Conservation (phyloP, 2,888 invertebrate genomes). For the Boloria selene region DNA sequence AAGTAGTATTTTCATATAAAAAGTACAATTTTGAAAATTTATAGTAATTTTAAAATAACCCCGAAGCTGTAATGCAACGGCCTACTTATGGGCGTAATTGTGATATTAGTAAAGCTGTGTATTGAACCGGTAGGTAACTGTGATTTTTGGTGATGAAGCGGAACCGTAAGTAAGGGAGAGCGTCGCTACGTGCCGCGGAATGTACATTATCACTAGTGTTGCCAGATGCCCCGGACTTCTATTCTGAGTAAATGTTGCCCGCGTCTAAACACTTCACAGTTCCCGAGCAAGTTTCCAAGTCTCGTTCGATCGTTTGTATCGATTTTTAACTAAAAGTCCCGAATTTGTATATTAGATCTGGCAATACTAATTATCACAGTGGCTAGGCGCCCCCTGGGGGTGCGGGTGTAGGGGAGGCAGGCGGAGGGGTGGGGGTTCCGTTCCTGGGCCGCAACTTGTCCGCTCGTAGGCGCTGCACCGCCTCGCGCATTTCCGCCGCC, state of each 20-base stretch:
- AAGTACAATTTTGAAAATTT: conserved; percentile 21
- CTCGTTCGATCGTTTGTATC: conserved; percentile 2
- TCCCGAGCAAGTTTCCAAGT: conserved; percentile 1
- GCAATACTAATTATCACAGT: conserved; percentile 32
- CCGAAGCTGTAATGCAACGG: conserved; percentile 37
- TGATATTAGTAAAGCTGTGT: conserved; percentile 80
- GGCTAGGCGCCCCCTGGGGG: conserved; percentile 55
- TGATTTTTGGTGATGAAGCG: conserved; percentile 76
- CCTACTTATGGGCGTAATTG: conserved; percentile 53
- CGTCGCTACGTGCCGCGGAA: conserved; percentile 32
- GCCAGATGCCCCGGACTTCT: conserved; percentile 9
- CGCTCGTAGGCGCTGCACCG: conserved; percentile 75
- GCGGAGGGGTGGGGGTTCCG: conserved; percentile 67
- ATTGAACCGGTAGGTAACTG: conserved; percentile 81
- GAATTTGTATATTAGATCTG: conserved; percentile 2
- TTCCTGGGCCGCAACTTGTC: conserved; percentile 72
- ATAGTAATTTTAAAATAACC: conserved; percentile 30
- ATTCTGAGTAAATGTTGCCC: neutral
- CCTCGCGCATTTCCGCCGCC: conserved; percentile 77
- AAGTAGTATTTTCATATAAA: conserved; percentile 16
- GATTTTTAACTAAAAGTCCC: conserved; percentile 14
- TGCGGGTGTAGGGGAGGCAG: conserved; percentile 48
- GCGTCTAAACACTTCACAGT: conserved; percentile 7
- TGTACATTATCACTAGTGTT: conserved; percentile 25
- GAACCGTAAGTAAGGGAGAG: conserved; percentile 31